These are phyloP conservation scores for Drosophila bocqueti DNA, from an alignment of 1,140 invertebrate genomes.

Conservation along the genomic window DNA sequence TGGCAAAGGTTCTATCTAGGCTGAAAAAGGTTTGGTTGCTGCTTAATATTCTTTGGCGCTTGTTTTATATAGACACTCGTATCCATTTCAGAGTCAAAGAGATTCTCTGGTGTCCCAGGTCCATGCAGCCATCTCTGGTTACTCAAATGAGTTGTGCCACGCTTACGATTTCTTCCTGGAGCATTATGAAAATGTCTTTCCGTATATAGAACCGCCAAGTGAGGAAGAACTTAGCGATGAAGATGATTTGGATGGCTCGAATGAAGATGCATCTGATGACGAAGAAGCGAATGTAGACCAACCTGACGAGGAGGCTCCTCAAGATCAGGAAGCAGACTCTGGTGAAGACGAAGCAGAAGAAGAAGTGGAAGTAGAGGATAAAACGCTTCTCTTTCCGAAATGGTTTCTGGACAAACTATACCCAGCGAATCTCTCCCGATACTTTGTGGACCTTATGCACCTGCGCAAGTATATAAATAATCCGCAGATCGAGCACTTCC, in stretches of 20 bases:
- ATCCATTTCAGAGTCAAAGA: constrained; percentile 82
- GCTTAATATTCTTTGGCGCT: constrained; percentile 86
- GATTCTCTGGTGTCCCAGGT: constrained; percentile 87
- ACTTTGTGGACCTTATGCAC: constrained; percentile 89
- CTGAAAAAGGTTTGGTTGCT: constrained; percentile 86
- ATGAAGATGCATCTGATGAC: constrained; percentile 10
- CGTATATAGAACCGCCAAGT: constrained; percentile 44
- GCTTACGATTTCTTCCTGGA: constrained; percentile 87
- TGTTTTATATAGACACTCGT: neutral
- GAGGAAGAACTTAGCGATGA: constrained; percentile 45
- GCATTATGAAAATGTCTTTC: constrained; percentile 66
- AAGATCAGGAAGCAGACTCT: constrained; percentile 18
- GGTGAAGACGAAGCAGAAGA: constrained; percentile 36
- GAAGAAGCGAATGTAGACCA: constrained; percentile 22
- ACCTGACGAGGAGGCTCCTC: constrained; percentile 17
- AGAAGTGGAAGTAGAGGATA: constrained; percentile 59
- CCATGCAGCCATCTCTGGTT: constrained; percentile 88
- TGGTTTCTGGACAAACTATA: constrained; percentile 89
- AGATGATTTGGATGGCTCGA: neutral
- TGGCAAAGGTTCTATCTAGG: constrained; percentile 88
- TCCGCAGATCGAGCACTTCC: constrained; percentile 91
- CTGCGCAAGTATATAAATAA: constrained; percentile 88
- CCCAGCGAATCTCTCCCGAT: constrained; percentile 87
- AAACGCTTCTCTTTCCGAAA: constrained; percentile 85
- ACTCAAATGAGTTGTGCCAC: constrained; percentile 86